Conservation (phyloP, 2,797 vertebrate genomes). For the Myoxocephalus aenaeus region DNA sequence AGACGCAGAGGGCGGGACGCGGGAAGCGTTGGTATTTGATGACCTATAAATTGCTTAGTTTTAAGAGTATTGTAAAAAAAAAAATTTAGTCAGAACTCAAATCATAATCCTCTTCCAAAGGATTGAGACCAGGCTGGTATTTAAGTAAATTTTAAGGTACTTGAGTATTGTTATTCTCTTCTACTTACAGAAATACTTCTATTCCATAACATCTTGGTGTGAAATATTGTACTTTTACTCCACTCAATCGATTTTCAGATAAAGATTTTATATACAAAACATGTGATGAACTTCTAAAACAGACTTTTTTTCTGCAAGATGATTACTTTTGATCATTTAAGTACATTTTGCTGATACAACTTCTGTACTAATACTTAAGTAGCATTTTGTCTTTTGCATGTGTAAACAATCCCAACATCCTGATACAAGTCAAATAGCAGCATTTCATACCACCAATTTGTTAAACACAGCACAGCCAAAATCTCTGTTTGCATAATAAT, state of each 20-base stretch:
- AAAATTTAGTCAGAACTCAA: not conserved
- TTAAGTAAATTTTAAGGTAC: not conserved
- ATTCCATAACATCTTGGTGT: not conserved
- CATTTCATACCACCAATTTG: constrained; percentile 6
- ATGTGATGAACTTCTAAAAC: not conserved
- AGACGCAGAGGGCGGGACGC: not conserved
- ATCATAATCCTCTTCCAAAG: not conserved
- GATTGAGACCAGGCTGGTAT: not conserved
- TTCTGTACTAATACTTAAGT: not conserved
- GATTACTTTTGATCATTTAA: not conserved
- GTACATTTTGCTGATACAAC: not conserved
- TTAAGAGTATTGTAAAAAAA: not conserved
- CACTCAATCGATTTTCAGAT: not conserved
- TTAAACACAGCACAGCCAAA: constrained; percentile 58
- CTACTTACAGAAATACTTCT: not conserved
- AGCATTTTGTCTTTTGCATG: not conserved
- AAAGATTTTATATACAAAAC: not conserved
- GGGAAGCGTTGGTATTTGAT: not conserved
- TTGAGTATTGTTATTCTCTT: not conserved
- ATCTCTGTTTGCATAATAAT: constrained; percentile 79
- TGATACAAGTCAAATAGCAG: constrained; percentile 18
- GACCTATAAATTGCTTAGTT: not conserved
- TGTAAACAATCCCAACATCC: constrained; percentile 21
- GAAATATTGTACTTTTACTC: not conserved
- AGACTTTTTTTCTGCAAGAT: not conserved